phyloP scores from a whole-genome alignment of 2,888 invertebrate species.

The Pachliopta kotzebuea region DNA sequence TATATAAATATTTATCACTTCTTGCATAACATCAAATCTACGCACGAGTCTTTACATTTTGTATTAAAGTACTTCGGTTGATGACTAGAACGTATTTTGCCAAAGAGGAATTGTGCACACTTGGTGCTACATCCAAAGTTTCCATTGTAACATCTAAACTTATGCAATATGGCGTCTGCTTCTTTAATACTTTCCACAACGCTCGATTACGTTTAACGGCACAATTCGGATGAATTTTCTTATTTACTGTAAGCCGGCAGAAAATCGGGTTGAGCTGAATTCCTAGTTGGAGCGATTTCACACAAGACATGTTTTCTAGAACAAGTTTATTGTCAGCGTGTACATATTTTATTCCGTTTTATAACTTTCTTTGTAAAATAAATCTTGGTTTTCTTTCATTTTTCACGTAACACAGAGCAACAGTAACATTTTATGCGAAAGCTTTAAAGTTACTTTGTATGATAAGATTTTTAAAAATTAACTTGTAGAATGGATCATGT shows the following conservation, averaged over 20 bases:
- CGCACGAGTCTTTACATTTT: constrained; percentile 36
- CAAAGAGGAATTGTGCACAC: constrained; percentile 70
- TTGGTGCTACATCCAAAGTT: constrained; percentile 71
- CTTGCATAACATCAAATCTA: constrained; percentile 18
- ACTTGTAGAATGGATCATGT: not conserved
- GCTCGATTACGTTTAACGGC: constrained; percentile 79
- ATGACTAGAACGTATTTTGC: constrained; percentile 58
- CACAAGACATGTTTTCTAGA: constrained; percentile 61
- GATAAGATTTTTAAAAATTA: constrained; percentile 6
- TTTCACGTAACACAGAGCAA: constrained; percentile 4
- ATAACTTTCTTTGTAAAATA: constrained; percentile 32
- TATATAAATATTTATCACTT: not conserved
- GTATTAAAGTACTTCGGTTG: constrained; percentile 54
- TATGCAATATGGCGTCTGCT: constrained; percentile 77
- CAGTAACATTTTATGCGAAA: not conserved
- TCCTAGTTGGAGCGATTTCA: constrained; percentile 61
- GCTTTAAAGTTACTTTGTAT: not conserved
- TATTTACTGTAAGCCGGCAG: constrained; percentile 73
- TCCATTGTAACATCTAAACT: constrained; percentile 78
- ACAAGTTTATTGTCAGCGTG: constrained; percentile 49
- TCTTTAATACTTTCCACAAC: constrained; percentile 77
- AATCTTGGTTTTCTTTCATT: constrained; percentile 24
- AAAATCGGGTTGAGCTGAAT: constrained; percentile 58
- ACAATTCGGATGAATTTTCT: constrained; percentile 74
- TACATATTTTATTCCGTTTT: constrained; percentile 40